Evolutionary conservation across 2,888 invertebrate species (phyloP), one percentile per base, ranked within the genome.

Genomic region (Escarpia spicata): DNA sequence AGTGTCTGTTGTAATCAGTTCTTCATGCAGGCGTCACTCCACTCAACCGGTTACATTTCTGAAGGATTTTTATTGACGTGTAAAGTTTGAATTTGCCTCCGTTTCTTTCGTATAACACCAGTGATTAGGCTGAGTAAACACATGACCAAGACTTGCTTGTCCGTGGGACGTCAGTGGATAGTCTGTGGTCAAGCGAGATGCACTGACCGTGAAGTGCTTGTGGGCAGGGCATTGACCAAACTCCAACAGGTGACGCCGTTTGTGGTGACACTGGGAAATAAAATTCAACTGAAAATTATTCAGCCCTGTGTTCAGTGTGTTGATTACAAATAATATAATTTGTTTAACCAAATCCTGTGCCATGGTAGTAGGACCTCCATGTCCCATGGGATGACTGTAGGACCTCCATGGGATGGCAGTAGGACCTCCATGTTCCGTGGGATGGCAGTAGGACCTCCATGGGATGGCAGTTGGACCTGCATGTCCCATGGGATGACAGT

Each of bases 211-310:
- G 75, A 75, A 75, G 26, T 75, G 75, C 75, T 75, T 75, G 75
- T 75, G 75, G 75, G 75, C 75, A 75, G 75, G 19, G 75, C 75
- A 75, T 75, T 75, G 75, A 75, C 75, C 75, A 75, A 75, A 75
- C 75, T 75, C 4, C 75, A 75, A 2, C n/a, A 75, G 75, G 75
- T 75, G 75, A 26, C 75, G n/a, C 75, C 19, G 4, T 6, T 75
- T 75, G 75, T 75, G 75, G 75, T 75, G 75, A 26, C 75, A 75
- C 75, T 75, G 15, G 75, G 75, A 26, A 26, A 75, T 75, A 75
- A 75, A 75, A 75, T 75, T 75, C 75, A 75, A 26, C 75, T 75
- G 75, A 75, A 75, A 75, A 3, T 75, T 75, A 75, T 2, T 75
- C 75, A 75, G 26, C 3, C 3, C 6, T 6, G 75, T 26, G 75